Base-by-base conservation (phyloP, 2,797 vertebrate species). In the Cygnus olor region DNA sequence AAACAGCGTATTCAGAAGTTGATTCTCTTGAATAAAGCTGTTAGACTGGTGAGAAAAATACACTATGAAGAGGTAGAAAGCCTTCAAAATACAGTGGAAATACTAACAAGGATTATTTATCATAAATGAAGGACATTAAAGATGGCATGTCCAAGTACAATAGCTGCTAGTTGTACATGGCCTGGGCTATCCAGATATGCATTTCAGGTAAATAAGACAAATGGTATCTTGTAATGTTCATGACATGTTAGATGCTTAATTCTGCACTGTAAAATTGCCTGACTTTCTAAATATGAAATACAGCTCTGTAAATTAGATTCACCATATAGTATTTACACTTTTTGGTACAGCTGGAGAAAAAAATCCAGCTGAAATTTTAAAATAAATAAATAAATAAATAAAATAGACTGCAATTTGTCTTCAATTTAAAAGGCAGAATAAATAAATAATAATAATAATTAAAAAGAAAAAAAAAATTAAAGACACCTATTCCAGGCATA, bases 161-260 rank as follows among this genome's bases (percentile, higher is more conserved):
- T 81, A 85, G 44, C 88, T 15, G 3, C 63, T 79, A 91, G 93
- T 79, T 86, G 44, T 63, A 16, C 16, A 56, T 63, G 63, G 53
- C 30, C 36, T 47, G 36, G 32, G 47, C 44, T 95, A 76, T 63
- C 24, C 45, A 69, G 73, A 80, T 70, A 80, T 73, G 54, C 70
- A 93, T 76, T 71, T 74, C 60, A 42, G 44, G 54, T 57, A 83
- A 61, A 25, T 51, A 79, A 96, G 89, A 92, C 38, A 89, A 96
- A 90, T 64, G 12, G 18, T 71, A 24, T 60, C 38, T 91, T 65
- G 18, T 40, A 89, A 70, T 14, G 6, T 27, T 80, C 6, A 9
- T 57, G 58, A 42, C 49, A 25, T 42, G 18, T 79, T 56, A 69
- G 70, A 54, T 57, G 36, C 42, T 93, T 93, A 65, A 38, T 53